These are phyloP conservation scores for Tenthredo scrophulariae DNA, from an alignment of 2,888 invertebrate genomes.

Conservation along the genomic window DNA sequence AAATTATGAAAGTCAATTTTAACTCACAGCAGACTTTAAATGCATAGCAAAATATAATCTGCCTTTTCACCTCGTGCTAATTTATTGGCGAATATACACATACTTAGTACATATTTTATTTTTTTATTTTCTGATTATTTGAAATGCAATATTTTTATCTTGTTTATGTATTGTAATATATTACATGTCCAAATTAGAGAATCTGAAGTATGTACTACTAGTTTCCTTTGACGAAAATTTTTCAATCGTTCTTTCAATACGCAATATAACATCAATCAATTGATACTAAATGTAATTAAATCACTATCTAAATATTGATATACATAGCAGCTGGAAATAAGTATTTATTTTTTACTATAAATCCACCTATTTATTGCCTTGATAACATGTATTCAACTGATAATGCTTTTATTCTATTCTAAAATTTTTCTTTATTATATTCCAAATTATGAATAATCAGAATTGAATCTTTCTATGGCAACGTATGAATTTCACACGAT, in stretches of 20 bases:
- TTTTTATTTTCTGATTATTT: not conserved
- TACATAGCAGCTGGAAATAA: not conserved
- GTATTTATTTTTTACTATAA: conserved; percentile 9
- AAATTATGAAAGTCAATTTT: not conserved
- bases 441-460: conserved; percentile 1
- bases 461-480: not conserved
- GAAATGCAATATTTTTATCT: not conserved
- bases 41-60: not conserved
- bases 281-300: not conserved
- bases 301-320: conserved; percentile 7
- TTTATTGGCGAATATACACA: not conserved
- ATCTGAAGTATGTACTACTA: not conserved
- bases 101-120: too few relatives aligned
- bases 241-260: not conserved
- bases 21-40: not conserved
- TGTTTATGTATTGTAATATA: not conserved
- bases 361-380: conserved; percentile 24
- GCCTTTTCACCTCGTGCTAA: not conserved
- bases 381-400: not conserved
- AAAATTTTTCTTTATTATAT: not conserved
- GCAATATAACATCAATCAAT: not conserved
- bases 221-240: conserved; percentile 1
- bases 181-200: not conserved
- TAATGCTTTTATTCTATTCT: conserved; percentile 19
- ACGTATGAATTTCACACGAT: conserved; percentile 1